Conservation (phyloP, 2,113 vertebrate species). For the Bufo bufo region DNA sequence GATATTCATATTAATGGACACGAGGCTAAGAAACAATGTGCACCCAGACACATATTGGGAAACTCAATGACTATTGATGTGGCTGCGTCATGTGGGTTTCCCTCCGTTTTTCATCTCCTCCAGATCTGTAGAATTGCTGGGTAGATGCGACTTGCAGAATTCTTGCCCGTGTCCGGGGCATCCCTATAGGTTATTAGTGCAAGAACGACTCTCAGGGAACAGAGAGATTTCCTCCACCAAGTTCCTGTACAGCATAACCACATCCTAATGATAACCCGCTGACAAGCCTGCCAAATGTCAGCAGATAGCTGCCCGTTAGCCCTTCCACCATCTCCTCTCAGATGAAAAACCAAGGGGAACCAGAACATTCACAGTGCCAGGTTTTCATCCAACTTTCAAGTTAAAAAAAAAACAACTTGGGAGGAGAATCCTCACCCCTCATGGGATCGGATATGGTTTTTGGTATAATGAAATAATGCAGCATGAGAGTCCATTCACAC, state of each 20-base stretch:
- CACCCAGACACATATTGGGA: no score
- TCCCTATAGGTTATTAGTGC: not conserved
- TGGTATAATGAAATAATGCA: no score
- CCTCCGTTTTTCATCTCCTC: not conserved
- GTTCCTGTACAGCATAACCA: not conserved
- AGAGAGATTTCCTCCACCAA: not conserved
- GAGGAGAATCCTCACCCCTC: no score
- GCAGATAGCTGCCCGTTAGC: not conserved
- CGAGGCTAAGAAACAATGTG: no score
- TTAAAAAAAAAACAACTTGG: no score
- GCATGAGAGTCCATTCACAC: no score
- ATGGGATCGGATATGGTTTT: no score
- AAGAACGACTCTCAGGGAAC: not conserved
- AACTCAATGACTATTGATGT: no score
- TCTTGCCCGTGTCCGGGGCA: not conserved
- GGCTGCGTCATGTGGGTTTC: no score
- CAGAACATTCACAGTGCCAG: not conserved
- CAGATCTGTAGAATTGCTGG: not conserved
- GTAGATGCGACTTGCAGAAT: not conserved
- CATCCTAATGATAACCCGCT: conserved; percentile 8
- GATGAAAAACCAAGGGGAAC: not conserved
- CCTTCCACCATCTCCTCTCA: not conserved
- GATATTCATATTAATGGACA: no score
- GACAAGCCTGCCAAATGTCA: not conserved
- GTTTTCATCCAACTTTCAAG: not conserved